Evolutionary conservation across 2,113 vertebrate species (phyloP), one percentile per base, ranked within the genome.

Genomic region (Ploceus nigricollis): DNA sequence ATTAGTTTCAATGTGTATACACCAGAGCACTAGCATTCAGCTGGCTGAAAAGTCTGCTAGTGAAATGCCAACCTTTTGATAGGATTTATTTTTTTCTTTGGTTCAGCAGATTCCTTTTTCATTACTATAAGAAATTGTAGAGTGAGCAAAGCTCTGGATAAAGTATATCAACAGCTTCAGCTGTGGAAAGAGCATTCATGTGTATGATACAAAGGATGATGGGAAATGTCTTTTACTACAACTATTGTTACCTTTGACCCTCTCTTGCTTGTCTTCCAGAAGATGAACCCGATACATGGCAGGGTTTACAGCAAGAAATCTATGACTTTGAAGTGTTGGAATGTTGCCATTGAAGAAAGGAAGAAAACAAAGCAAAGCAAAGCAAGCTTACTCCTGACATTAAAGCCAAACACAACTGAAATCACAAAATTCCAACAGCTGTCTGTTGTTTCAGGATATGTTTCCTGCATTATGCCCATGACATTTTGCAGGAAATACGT

Each of bases 91-190:
- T 88, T 95, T 92, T 23, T 9, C 54, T 86, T 88, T 89, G 68
- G 24, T 86, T 94, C 75, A 86, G 58, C 66, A 92, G 35, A 82
- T 95, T 95, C 76, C 33, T 92, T 96, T 90, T 90, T 83, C 54
- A 80, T 77, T 86, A 70, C 68, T 89, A 2, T 42, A 69, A 44
- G 82, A 92, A 95, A 94, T 1, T 31, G 8, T 78, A 54, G 54
- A 89, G 50, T 0, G 1, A 70, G 56, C 44, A 95, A 92, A 94
- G 24, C 72, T 89, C 33, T 87, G 64, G 60, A 90, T 82, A 47
- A 88, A 83, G 15, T 30, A 44, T 58, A 56, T 24, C 61, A 80
- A 50, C 63, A 73, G 51, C 30, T 89, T 90, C 75, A 88, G 31
- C 66, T 57, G 27, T n/a, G 45, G 64, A 79, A 80, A 81, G 45